Base-by-base conservation (phyloP, 2,888 invertebrate genomes). In the Gari tellinella region DNA sequence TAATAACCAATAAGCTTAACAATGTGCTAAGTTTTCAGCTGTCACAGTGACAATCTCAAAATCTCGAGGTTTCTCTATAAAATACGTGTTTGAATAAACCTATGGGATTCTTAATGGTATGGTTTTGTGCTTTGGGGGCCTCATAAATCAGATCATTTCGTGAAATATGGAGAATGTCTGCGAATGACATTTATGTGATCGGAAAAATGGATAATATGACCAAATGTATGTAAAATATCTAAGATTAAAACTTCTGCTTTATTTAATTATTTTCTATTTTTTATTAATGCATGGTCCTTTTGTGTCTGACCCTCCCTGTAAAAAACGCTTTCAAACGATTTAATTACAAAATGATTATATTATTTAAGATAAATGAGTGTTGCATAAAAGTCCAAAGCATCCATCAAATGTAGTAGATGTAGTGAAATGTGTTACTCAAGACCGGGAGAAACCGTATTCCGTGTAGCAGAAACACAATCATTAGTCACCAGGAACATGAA, bases 391-490 rank as follows among this genome's bases (percentile, higher is more conserved):
- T 8, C 19, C 43, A 17, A 19, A 43, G n/a, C 19, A 17, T 43
- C 5, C 43, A 43, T 8, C 14, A 4, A 43, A 43, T 4, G 43
- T 5, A 43, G 14, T 17, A 43, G 5, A 43, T 14, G 4, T 4
- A 15, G 15, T 5, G 5, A 5, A 8, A 43, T 14, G 4, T 5
- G 14, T 19, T 26, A 26, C 10, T 31, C 23, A 37, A 4, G 10
- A n/a, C 19, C 41, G 31, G 23, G 48, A 53, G 40, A 31, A n/a
- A 23, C 51, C 14, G 40, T 61, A 56, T 52, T 19, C 19, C 3
- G 5, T 14, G 51, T 31, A 48, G 41, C 46, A 64, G 64, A 72
- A 72, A 53, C 72, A 72, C 72, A 72, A 51, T 57, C 25, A 38
- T 40, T 23, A 41, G 43, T 55, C 15, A 19, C 43, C 19, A n/a